phyloP scores from a whole-genome alignment of 2,888 invertebrate genomes.

The Tolmerus cingulatus region DNA sequence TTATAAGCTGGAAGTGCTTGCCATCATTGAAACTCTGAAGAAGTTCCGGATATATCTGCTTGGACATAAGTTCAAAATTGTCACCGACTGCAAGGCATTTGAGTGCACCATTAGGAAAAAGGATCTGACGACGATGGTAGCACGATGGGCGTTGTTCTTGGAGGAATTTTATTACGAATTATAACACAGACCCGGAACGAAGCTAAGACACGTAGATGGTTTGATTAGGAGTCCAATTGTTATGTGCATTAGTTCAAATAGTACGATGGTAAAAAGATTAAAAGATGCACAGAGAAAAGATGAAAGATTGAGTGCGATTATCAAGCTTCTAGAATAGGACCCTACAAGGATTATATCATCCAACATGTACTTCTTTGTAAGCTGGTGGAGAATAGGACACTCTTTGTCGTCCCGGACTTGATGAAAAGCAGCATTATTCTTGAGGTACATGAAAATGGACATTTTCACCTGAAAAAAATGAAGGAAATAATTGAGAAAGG shows the following conservation, averaged over 20 bases:
- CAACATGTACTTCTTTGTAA: neutral
- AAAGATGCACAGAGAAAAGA: no score
- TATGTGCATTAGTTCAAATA: no score
- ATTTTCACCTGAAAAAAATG: neutral
- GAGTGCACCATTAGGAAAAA: conserved; percentile 52
- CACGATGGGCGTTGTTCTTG: conserved; percentile 51
- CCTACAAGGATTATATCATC: neutral
- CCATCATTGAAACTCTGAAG: no score
- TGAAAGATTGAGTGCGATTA: no score
- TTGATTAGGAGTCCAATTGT: neutral
- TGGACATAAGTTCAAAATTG: no score
- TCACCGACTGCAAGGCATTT: conserved; percentile 54
- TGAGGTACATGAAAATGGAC: neutral
- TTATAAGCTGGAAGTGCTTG: no score
- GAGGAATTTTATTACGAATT: neutral
- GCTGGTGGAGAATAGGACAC: neutral
- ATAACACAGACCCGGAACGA: neutral
- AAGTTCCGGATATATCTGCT: no score
- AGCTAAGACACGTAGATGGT: neutral
- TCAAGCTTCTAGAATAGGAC: neutral
- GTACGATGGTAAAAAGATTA: no score
- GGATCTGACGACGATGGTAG: conserved; percentile 52
- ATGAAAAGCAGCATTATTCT: neutral
- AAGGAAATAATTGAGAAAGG: neutral
- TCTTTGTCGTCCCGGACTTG: neutral